Conservation (phyloP, 2,888 invertebrate genomes). For the Allophyes oxyacanthae region DNA sequence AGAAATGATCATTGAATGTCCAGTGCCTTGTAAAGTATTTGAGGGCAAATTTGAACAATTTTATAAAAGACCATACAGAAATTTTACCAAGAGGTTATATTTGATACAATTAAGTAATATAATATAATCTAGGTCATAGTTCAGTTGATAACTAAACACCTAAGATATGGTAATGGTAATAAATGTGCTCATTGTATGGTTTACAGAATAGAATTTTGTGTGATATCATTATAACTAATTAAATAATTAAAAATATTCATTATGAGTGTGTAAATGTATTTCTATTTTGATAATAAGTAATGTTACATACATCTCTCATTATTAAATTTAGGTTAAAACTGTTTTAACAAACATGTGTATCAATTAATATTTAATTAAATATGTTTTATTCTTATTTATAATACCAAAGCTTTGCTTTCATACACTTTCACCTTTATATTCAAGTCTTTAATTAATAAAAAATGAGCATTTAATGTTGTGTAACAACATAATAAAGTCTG, state of each 20-base stretch:
- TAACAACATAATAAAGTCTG: slow-evolving; percentile 67
- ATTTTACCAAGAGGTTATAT: slow-evolving; percentile 71
- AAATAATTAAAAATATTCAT: slow-evolving; percentile 8
- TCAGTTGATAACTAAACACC: slow-evolving; percentile 31
- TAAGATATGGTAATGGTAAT: slow-evolving; percentile 41
- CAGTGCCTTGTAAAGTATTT: slow-evolving; percentile 67
- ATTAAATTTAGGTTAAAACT: slow-evolving; percentile 41
- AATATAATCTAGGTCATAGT: slow-evolving; percentile 32
- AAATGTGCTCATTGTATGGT: slow-evolving; percentile 47
- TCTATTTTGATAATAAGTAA: slow-evolving; percentile 14
- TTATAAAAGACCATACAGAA: slow-evolving; percentile 49
- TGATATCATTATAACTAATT: slow-evolving; percentile 33
- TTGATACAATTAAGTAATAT: slow-evolving; percentile 65
- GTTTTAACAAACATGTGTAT: slow-evolving; percentile 41
- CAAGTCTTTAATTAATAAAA: slow-evolving; percentile 42
- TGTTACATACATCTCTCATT: slow-evolving; percentile 19
- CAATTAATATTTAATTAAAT: slow-evolving; percentile 34
- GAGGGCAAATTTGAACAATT: slow-evolving; percentile 55
- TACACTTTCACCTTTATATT: slow-evolving; percentile 50
- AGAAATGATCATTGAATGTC: slow-evolving; percentile 48
- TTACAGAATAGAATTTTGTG: slow-evolving; percentile 38
- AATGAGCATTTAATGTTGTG: slow-evolving; percentile 65
- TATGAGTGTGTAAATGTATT: slow-evolving; percentile 26
- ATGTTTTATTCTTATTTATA: slow-evolving; percentile 40
- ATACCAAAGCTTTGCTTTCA: slow-evolving; percentile 62